Conservation (phyloP, 1,140 invertebrate species). For the Drosophila ananassae region DNA sequence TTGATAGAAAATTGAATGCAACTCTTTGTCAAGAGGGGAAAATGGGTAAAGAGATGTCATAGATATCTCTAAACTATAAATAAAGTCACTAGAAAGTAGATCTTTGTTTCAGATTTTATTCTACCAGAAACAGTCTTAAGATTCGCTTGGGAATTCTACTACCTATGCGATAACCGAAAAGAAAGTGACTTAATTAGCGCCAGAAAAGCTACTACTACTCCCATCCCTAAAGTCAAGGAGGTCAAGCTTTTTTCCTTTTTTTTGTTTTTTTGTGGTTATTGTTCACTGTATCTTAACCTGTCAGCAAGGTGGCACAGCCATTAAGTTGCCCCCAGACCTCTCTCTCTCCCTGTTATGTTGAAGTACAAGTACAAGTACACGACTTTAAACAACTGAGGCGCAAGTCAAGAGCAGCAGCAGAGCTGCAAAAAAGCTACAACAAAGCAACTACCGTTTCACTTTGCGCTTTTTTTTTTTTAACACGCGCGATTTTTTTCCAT, state of each 20-base stretch:
- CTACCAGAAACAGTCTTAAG: not conserved
- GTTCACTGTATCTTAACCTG: slow-evolving; percentile 55
- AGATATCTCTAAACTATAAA: slow-evolving; percentile 1
- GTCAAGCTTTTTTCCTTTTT: slow-evolving; percentile 32
- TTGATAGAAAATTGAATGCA: slow-evolving; percentile 2
- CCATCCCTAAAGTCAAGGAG: slow-evolving; percentile 52
- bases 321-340: slow-evolving; percentile 13
- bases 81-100: slow-evolving; percentile 9
- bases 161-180: not conserved
- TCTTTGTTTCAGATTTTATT: not conserved
- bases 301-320: slow-evolving; percentile 38
- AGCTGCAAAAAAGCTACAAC: slow-evolving; percentile 1
- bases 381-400: slow-evolving; percentile 42
- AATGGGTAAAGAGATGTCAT: too few species aligned
- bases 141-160: not conserved
- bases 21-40: not conserved
- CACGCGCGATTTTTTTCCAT: slow-evolving; percentile 40
- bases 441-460: slow-evolving; percentile 50
- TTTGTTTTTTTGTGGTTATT: slow-evolving; percentile 49
- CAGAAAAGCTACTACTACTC: not conserved
- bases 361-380: slow-evolving; percentile 47
- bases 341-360: slow-evolving; percentile 34
- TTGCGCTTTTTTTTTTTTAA: slow-evolving; percentile 49
- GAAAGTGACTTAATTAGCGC: not conserved
- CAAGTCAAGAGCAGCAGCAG: slow-evolving; percentile 36